Evolutionary conservation across 2,113 vertebrate species (phyloP).

Genomic region (Helogale parvula): DNA sequence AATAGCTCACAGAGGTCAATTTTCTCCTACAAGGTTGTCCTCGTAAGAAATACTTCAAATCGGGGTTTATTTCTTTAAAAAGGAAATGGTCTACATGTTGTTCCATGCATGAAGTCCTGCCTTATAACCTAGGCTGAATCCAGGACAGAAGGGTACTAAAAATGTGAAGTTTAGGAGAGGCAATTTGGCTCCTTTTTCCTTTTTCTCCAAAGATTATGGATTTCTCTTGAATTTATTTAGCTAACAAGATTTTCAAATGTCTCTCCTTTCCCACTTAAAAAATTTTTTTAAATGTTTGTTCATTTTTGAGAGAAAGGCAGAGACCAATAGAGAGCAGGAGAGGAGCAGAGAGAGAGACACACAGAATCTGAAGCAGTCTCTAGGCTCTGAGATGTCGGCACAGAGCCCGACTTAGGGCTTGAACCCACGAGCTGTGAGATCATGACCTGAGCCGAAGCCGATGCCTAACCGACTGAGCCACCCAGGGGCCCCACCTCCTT

Average conservation of each 20-base stretch:
- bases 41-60: neutral
- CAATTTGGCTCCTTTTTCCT: neutral
- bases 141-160: neutral
- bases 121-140: neutral
- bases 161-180: neutral
- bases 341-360: neutral
- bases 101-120: neutral
- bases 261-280: neutral
- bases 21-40: neutral
- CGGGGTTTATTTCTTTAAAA: slow-evolving; percentile 4
- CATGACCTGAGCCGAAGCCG: neutral
- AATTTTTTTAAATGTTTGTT: neutral
- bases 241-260: neutral
- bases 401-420: neutral
- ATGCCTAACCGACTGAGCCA: neutral
- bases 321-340: neutral
- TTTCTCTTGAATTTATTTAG: slow-evolving; percentile 22
- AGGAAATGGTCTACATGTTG: neutral
- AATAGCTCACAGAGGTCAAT: neutral
- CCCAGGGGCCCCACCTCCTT: neutral
- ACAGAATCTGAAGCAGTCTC: neutral
- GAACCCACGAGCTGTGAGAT: neutral
- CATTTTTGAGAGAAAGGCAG: neutral
- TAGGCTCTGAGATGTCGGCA: neutral
- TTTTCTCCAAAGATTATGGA: neutral